phyloP scores from a whole-genome alignment of 2,113 vertebrate genomes.

The Piaya cayana region DNA sequence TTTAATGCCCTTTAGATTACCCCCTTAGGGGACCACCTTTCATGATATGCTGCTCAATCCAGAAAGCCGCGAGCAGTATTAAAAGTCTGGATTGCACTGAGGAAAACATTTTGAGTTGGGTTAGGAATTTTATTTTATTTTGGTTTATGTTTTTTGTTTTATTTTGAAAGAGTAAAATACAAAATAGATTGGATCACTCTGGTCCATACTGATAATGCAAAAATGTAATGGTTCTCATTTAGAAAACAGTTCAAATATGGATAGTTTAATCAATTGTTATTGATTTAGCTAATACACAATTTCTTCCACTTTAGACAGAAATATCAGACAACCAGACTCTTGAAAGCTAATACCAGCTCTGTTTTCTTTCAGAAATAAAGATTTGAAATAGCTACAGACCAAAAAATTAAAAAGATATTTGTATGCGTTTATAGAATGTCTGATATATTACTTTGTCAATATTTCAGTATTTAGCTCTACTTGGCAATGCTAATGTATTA shows the following conservation, averaged over 20 bases:
- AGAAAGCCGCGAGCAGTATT: neutral
- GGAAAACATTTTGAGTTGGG: neutral
- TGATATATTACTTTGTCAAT: slow-evolving; percentile 27
- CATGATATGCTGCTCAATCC: neutral
- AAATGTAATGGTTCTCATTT: neutral
- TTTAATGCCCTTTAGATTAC: neutral
- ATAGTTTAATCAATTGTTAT: neutral
- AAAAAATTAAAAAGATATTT: slow-evolving; percentile 20
- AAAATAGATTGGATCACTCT: neutral
- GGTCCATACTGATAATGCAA: neutral
- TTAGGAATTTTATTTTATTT: neutral
- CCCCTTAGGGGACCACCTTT: neutral
- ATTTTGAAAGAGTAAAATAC: neutral
- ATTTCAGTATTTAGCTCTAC: slow-evolving; percentile 62
- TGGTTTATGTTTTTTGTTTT: neutral
- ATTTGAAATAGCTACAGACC: slow-evolving; percentile 14
- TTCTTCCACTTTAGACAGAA: neutral
- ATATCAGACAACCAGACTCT: neutral
- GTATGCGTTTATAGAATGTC: slow-evolving; percentile 47
- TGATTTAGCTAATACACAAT: neutral
- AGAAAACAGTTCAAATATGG: neutral
- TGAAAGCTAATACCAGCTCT: neutral
- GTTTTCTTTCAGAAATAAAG: slow-evolving; percentile 29
- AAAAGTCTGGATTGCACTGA: neutral
- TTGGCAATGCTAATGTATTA: slow-evolving; percentile 46